Percentiles rank a stretch among this genome's conserved stretches.
phyloP scores from a whole-genome alignment of 2,888 invertebrate species.

The Caenorhabditis parvicauda region DNA sequence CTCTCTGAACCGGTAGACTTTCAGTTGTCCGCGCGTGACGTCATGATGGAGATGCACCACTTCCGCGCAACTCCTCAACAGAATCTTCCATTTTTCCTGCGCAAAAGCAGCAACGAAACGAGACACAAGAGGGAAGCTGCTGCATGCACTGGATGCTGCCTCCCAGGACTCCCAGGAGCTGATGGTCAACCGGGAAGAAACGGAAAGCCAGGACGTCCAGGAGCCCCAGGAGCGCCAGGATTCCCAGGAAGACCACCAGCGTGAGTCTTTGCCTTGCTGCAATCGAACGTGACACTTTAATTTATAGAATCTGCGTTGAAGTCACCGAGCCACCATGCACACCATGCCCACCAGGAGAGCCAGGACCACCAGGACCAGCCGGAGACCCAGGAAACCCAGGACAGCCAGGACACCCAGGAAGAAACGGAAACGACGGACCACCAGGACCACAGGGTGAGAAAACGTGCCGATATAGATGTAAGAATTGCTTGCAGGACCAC shows the following conservation, averaged over 20 bases:
- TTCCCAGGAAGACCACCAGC: constrained; percentile 62
- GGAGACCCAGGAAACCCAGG: constrained; percentile 46
- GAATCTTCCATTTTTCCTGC: constrained; percentile 40
- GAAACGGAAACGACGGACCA: constrained; percentile 60
- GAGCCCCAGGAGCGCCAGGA: constrained; percentile 59
- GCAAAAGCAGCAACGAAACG: constrained; percentile 37
- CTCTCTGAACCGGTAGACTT: too few relatives aligned
- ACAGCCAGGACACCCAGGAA: constrained; percentile 51
- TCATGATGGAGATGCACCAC: constrained; percentile 60
- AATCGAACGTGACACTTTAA: background rate
- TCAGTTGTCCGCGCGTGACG: constrained; percentile 61
- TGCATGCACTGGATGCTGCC: constrained; percentile 53
- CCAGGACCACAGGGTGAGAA: constrained; percentile 41
- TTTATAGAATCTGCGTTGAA: constrained; percentile 54
- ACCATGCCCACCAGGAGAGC: constrained; percentile 61
- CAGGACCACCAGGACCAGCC: constrained; percentile 54
- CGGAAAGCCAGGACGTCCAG: constrained; percentile 60
- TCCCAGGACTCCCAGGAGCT: constrained; percentile 56
- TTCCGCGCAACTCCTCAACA: constrained; percentile 44
- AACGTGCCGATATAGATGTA: background rate
- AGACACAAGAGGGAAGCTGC: constrained; percentile 38
- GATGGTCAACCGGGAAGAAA: constrained; percentile 58
- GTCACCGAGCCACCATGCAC: constrained; percentile 61
- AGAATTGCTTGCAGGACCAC: constrained; percentile 47
- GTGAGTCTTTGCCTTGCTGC: background rate